Percentiles rank a stretch among this genome's conserved stretches.
Evolutionary conservation across 2,888 invertebrate genomes (phyloP).

Genomic region (Mactromeris polynyma): DNA sequence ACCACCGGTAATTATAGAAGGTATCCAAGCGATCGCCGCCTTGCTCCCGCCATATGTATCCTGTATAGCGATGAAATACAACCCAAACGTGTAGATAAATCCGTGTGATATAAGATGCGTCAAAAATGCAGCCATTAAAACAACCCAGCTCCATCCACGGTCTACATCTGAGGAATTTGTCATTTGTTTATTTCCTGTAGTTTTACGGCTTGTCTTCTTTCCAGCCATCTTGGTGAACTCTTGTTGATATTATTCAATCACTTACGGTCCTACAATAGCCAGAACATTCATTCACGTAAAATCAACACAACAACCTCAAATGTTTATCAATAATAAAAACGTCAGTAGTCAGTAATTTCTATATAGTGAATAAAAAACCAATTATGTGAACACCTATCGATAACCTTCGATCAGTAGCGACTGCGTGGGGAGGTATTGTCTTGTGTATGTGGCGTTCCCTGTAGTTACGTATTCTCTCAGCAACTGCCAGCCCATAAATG

Average conservation of each 20-base stretch:
- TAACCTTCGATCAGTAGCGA: too few relatives aligned
- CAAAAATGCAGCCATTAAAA: slow-evolving; percentile 7
- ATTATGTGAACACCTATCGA: too few relatives aligned
- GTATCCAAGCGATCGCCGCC: slow-evolving; percentile 29
- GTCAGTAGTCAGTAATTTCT: too few relatives aligned
- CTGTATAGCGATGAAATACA: slow-evolving; percentile 23
- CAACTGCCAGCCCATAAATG: too few relatives aligned
- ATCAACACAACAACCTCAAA: too few relatives aligned
- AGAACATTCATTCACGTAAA: too few relatives aligned
- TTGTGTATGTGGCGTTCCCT: too few relatives aligned
- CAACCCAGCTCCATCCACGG: slow-evolving; percentile 4
- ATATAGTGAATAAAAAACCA: too few relatives aligned
- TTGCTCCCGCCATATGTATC: slow-evolving; percentile 19
- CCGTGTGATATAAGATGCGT: slow-evolving; percentile 16
- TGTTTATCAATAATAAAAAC: too few relatives aligned
- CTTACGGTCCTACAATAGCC: too few relatives aligned
- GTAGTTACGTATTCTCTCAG: too few relatives aligned
- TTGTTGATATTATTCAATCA: not conserved
- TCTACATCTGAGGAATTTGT: not conserved
- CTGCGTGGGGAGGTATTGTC: too few relatives aligned
- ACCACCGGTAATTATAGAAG: slow-evolving; percentile 20
- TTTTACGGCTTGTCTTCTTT: not conserved
- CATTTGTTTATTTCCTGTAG: not conserved
- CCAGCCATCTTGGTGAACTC: not conserved
- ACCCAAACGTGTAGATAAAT: slow-evolving; percentile 26